Conservation (phyloP, 2,113 vertebrate genomes). For the Lophochroa leadbeateri region DNA sequence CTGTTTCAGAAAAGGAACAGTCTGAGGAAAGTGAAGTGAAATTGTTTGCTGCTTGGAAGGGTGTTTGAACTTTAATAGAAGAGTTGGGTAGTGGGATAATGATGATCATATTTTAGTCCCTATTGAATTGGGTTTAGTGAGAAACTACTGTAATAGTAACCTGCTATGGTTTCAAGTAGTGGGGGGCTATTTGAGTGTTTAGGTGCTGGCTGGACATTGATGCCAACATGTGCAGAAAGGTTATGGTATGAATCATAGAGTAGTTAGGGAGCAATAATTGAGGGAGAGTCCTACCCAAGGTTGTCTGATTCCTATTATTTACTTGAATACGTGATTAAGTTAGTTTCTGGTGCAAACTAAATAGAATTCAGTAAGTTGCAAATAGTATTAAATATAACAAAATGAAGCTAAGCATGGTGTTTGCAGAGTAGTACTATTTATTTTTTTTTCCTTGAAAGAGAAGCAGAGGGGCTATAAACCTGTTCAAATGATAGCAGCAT, state of each 20-base stretch:
- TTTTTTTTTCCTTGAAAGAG: not conserved
- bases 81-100: not conserved
- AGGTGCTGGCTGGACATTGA: not conserved
- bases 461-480: not conserved
- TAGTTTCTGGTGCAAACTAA: not conserved
- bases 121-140: not conserved
- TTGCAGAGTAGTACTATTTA: not conserved
- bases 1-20: not conserved
- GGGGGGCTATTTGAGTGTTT: not conserved
- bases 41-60: not conserved
- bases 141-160: not conserved
- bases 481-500: not conserved
- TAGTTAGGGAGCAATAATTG: not conserved
- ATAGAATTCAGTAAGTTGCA: not conserved
- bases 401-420: not conserved
- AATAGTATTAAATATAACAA: not conserved
- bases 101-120: not conserved
- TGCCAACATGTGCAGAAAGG: rapidly evolving
- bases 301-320: not conserved
- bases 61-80: not conserved
- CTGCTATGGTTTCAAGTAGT: not conserved
- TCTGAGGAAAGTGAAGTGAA: not conserved
- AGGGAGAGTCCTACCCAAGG: rapidly evolving
- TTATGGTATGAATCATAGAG: not conserved
- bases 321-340: not conserved